These are phyloP conservation scores for human (Homo sapiens) DNA, from an alignment of 2,113 vertebrate species.

Conservation along the genomic window DNA sequence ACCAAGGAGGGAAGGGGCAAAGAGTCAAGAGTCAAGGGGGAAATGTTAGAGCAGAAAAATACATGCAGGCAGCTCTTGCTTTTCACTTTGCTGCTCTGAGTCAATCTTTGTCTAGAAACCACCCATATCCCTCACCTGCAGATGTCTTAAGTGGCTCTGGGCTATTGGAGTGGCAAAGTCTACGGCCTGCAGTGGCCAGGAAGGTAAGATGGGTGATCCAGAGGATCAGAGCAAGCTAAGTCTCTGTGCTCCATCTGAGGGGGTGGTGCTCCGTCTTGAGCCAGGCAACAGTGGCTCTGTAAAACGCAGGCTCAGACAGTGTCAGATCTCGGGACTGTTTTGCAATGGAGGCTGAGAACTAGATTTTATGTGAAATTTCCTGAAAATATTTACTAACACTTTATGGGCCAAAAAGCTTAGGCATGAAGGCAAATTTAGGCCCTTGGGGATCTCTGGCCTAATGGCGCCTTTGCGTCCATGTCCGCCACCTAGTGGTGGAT, in stretches of 20 bases:
- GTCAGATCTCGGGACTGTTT: not conserved
- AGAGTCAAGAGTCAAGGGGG: not conserved
- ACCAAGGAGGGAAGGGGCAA: too few species aligned
- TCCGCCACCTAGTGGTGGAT: not conserved
- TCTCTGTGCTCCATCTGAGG: fast-evolving
- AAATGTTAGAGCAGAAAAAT: not conserved
- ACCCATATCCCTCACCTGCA: fast-evolving
- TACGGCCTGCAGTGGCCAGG: not conserved
- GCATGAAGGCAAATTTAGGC: not conserved
- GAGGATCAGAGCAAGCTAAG: fast-evolving
- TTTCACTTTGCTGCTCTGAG: not conserved
- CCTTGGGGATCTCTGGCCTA: not conserved
- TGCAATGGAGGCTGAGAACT: not conserved
- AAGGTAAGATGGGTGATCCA: fast-evolving
- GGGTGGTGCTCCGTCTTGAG: fast-evolving
- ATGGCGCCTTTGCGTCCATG: not conserved
- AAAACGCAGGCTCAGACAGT: too few species aligned
- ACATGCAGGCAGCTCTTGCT: fast-evolving
- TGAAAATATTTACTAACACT: not conserved
- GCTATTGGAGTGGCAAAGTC: not conserved
- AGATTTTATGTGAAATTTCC: not conserved
- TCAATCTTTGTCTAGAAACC: not conserved
- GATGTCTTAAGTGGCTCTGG: not conserved
- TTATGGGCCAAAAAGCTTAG: not conserved
- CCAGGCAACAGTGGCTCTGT: not conserved